Percentiles rank a stretch among this genome's conserved stretches.
phyloP scores from a whole-genome alignment of 2,888 invertebrate genomes.

The Pseudolycoriella hygida region DNA sequence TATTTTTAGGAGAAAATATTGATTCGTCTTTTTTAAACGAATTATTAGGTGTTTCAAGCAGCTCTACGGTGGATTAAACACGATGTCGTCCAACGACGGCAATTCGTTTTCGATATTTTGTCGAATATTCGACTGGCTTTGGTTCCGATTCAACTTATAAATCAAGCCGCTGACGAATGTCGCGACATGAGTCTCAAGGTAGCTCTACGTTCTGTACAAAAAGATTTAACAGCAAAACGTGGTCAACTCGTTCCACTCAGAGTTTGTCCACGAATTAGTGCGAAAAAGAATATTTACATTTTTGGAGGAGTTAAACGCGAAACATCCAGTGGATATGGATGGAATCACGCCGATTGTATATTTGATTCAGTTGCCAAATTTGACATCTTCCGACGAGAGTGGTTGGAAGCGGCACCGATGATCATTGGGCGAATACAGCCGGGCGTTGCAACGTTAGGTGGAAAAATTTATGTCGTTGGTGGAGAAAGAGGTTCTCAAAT shows the following conservation, averaged over 20 bases:
- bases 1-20: no score
- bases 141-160: conserved; percentile 61
- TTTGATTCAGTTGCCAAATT: conserved; percentile 71
- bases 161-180: conserved; percentile 58
- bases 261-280: conserved; percentile 64
- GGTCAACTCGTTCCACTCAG: conserved; percentile 59
- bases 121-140: conserved; percentile 66
- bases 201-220: conserved; percentile 60
- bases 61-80: conserved; percentile 78
- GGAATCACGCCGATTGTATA: conserved; percentile 66
- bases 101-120: conserved; percentile 73
- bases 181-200: conserved; percentile 64
- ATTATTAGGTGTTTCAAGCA: conserved; percentile 54
- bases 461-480: conserved; percentile 77
- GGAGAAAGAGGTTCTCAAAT: conserved; percentile 84
- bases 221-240: conserved; percentile 56
- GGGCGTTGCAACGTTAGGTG: conserved; percentile 67
- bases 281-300: conserved; percentile 72
- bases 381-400: conserved; percentile 46
- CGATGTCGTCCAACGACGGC: conserved; percentile 56
- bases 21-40: no score
- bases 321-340: conserved; percentile 47
- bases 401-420: conserved; percentile 65
- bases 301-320: conserved; percentile 80
- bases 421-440: conserved; percentile 72